These are phyloP conservation scores for Tenebrosternarchus preto DNA, from an alignment of 2,113 vertebrate species.

Conservation along the genomic window DNA sequence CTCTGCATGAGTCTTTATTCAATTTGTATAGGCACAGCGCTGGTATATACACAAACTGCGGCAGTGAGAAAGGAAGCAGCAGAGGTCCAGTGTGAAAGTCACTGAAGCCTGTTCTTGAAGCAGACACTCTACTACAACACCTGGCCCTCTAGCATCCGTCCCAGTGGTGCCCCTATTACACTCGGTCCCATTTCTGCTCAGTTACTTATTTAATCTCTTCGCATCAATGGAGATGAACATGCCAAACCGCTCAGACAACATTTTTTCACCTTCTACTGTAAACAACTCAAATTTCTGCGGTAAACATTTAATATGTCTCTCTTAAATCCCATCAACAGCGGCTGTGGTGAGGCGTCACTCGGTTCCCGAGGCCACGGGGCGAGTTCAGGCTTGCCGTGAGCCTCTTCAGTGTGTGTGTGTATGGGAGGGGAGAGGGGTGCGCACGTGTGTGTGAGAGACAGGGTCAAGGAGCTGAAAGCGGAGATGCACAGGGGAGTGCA, in stretches of 20 bases:
- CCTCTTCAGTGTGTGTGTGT: background rate
- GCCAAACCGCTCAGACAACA: background rate
- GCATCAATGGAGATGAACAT: background rate
- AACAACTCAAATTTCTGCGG: slow-evolving; percentile 19
- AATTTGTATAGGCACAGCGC: too few species aligned
- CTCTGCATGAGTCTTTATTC: too few species aligned
- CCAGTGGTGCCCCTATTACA: background rate
- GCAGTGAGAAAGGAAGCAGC: background rate
- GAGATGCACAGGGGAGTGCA: slow-evolving; percentile 38
- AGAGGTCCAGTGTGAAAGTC: too few species aligned
- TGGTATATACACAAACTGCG: background rate
- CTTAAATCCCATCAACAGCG: slow-evolving; percentile 9
- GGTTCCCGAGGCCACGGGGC: background rate
- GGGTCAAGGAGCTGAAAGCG: slow-evolving; percentile 22
- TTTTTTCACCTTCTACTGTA: slow-evolving; percentile 16
- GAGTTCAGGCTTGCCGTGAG: background rate
- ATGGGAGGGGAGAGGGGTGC: too few species aligned
- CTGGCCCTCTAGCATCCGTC: too few species aligned
- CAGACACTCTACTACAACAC: too few species aligned
- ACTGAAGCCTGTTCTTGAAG: too few species aligned
- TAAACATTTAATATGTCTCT: slow-evolving; percentile 33
- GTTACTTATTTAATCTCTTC: background rate
- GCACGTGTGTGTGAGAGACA: background rate
- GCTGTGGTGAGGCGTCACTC: background rate
- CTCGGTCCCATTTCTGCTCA: too few species aligned